phyloP scores from a whole-genome alignment of 2,888 invertebrate genomes.

The Craniophora ligustri region DNA sequence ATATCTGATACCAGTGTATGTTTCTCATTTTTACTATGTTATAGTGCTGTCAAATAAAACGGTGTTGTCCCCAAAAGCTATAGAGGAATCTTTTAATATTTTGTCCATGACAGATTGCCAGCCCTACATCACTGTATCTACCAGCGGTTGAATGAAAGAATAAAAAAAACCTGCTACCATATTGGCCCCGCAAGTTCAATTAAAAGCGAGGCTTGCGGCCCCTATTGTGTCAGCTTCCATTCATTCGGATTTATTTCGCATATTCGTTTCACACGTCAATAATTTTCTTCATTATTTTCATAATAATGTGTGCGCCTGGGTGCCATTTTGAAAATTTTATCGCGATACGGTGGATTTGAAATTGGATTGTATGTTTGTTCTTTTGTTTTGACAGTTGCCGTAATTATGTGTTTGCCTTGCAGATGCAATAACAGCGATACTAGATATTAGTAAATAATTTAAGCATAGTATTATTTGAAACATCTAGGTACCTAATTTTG shows the following conservation, averaged over 20 bases:
- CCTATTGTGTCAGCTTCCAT: slow-evolving; percentile 75
- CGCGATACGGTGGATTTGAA: slow-evolving; percentile 30
- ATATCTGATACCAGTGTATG: no score
- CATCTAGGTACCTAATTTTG: no score
- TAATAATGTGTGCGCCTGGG: slow-evolving; percentile 38
- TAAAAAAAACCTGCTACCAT: slow-evolving; percentile 69
- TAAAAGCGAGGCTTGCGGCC: slow-evolving; percentile 56
- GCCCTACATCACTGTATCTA: slow-evolving; percentile 65
- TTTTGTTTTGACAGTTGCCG: slow-evolving; percentile 17
- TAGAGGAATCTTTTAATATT: not conserved
- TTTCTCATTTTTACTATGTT: no score
- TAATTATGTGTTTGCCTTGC: not conserved
- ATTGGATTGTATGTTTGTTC: slow-evolving; percentile 27
- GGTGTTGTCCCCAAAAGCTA: not conserved
- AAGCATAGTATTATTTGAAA: no score
- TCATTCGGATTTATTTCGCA: slow-evolving; percentile 74
- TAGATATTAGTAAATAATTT: no score
- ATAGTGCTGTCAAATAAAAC: no score
- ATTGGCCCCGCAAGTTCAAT: slow-evolving; percentile 83
- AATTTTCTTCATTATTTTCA: slow-evolving; percentile 68
- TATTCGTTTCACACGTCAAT: slow-evolving; percentile 76
- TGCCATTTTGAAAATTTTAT: slow-evolving; percentile 45
- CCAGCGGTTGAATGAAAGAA: slow-evolving; percentile 79
- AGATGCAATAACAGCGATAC: not conserved
- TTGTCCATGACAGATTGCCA: slow-evolving; percentile 41